Evolutionary conservation across 2,797 vertebrate genomes (phyloP), one percentile per base, ranked within the genome.

Genomic region (Phataginus tetradactyla): DNA sequence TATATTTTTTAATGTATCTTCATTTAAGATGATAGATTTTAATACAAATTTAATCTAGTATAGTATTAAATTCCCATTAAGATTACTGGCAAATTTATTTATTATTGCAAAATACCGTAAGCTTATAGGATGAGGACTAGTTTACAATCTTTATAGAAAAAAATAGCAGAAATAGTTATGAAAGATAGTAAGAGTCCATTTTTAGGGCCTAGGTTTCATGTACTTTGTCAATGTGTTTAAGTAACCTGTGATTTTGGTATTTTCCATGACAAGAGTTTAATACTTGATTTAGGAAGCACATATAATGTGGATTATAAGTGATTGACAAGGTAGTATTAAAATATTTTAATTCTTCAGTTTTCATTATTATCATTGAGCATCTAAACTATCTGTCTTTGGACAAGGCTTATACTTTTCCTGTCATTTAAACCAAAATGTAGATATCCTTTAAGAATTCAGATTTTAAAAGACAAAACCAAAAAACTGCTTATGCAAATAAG

Each of bases 391-490:
- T 69, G 0, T 88, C 69, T 86, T 78, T 92, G 69, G 13, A 7
- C 49, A 61, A 86, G 13, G 13, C 21, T 91, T 94, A 66, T 66
- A 78, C 45, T 79, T 75, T 78, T 6, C 21, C 45, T 86, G 3
- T 78, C 64, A 90, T 68, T 94, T 93, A 95, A 93, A 34, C 32
- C 79, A 72, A 83, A 97, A 83, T 63, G 3, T 72, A 85, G 51
- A 71, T 61, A 57, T 20, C 29, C n/a, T 85, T 86, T 84, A 93
- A 90, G 63, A 66, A 84, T 95, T 93, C 29, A 57, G 34, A 72
- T 88, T 95, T 93, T 88, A 29, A 84, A 91, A 94, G 78, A 78
- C 11, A 90, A 87, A 92, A 90, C 29, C 29, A 89, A 74, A 96
- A 91, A 61, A 53, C 51, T 94, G 49, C 42, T 83, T 92, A 81